phyloP scores from a whole-genome alignment of 1,140 invertebrate species.

The Odontomachus brunneus region DNA sequence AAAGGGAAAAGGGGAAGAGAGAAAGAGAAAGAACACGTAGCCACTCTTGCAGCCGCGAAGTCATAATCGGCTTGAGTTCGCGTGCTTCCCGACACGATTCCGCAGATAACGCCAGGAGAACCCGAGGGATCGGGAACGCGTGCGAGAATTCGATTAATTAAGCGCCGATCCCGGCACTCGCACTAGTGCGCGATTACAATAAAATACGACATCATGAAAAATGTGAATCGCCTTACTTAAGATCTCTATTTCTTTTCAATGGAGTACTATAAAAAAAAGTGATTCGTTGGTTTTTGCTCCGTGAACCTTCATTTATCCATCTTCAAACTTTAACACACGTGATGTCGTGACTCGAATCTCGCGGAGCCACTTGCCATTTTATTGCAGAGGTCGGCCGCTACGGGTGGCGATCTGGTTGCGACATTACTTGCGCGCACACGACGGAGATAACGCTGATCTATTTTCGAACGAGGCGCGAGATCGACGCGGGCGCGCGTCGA shows the following conservation, averaged over 20 bases:
- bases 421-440: not conserved
- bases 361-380: too few species aligned
- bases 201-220: not conserved
- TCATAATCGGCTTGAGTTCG: constrained; percentile 48
- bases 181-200: not conserved
- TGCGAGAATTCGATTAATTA: constrained; percentile 32
- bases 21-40: not conserved
- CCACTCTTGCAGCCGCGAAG: constrained; percentile 19
- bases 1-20: not conserved
- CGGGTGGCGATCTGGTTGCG: not conserved
- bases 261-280: too few species aligned
- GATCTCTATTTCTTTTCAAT: not conserved
- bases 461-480: constrained; percentile 65
- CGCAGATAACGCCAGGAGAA: constrained; percentile 23
- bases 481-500: constrained; percentile 62
- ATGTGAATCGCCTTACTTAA: not conserved
- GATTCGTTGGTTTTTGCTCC: too few species aligned
- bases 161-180: too few species aligned
- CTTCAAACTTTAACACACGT: too few species aligned
- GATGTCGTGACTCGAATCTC: too few species aligned
- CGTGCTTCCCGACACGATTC: constrained; percentile 30
- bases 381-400: too few species aligned
- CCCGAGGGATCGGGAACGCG: constrained; percentile 14
- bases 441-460: constrained; percentile 56
- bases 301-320: too few species aligned